Conservation (phyloP, 2,113 vertebrate genomes). For the human (Homo sapiens) region GRCh38 chr2:27124501-27125000, state of each 20-base stretch:
- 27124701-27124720: conserved; percentile 26
- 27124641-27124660: conserved; percentile 24
- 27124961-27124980: too few species aligned
- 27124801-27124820: conserved; percentile 10
- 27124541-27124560: neutral
- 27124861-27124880: too few species aligned
- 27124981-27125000: too few species aligned
- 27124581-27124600: neutral
- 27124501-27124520: neutral
- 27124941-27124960: too few species aligned
- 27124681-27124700: conserved; percentile 17
- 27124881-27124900: too few species aligned
- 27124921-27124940: too few species aligned
- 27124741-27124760: neutral
- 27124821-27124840: neutral
- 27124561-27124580: neutral
- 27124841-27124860: too few species aligned
- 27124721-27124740: conserved; percentile 34
- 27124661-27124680: neutral
- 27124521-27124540: neutral
- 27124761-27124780: neutral
- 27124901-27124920: too few species aligned
- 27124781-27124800: neutral
- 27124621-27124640: conserved; percentile 31
- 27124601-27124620: conserved; percentile 33